Conservation (phyloP, 2,113 vertebrate genomes). For the Podilymbus podiceps region DNA sequence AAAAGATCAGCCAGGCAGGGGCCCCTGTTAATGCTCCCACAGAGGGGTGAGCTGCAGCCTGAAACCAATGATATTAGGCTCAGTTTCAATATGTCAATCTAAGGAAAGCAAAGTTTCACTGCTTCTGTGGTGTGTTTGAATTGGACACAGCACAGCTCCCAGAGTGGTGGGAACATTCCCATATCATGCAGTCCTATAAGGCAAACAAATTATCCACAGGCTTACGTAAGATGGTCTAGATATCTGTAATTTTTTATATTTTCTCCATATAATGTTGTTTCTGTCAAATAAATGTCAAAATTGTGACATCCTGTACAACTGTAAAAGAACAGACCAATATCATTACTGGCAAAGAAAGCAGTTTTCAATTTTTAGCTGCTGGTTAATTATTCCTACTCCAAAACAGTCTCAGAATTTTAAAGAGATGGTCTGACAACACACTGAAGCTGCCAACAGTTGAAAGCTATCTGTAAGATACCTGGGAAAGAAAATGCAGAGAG, state of each 20-base stretch:
- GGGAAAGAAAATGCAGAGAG: background rate
- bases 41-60: background rate
- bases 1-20: background rate
- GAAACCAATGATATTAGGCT: background rate
- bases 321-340: background rate
- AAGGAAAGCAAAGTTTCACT: background rate
- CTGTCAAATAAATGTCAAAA: conserved; percentile 5
- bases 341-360: background rate
- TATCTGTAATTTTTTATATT: background rate
- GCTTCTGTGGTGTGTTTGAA: background rate
- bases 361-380: background rate
- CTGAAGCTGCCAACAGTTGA: background rate
- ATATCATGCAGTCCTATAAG: background rate
- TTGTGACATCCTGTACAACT: background rate
- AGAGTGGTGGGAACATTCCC: background rate
- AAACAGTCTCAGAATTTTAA: background rate
- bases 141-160: background rate
- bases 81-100: background rate
- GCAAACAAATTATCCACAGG: background rate
- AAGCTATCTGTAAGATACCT: background rate
- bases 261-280: background rate
- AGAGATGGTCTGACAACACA: background rate
- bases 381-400: background rate
- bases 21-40: background rate
- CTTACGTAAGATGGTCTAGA: background rate